phyloP scores from a whole-genome alignment of 2,797 vertebrate species.

The Caiman crocodilus region DNA sequence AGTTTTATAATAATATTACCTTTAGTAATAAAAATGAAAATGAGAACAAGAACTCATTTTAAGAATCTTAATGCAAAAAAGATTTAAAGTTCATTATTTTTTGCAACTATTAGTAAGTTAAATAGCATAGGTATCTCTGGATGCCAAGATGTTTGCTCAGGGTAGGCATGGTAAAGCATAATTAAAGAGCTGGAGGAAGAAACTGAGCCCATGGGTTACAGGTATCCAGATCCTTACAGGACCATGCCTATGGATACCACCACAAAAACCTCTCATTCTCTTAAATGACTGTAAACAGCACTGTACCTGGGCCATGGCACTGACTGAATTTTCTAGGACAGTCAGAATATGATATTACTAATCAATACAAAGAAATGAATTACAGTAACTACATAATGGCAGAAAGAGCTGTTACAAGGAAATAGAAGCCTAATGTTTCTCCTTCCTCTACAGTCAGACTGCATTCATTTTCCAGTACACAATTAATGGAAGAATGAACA shows the following conservation, averaged over 20 bases:
- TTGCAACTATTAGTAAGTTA: background rate
- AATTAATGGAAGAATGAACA: background rate
- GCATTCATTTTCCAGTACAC: background rate
- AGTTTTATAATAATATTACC: background rate
- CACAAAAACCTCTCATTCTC: background rate
- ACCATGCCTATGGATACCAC: background rate
- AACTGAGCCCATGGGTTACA: background rate
- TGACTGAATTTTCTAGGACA: background rate
- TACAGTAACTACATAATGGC: background rate
- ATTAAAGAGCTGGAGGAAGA: background rate
- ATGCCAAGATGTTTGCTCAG: fast-evolving
- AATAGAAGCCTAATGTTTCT: fast-evolving
- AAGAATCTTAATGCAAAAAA: background rate
- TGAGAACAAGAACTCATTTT: background rate
- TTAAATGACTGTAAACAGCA: fast-evolving
- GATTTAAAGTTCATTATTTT: background rate
- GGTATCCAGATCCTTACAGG: background rate
- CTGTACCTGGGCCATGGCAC: background rate
- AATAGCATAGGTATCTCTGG: background rate
- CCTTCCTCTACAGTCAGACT: background rate
- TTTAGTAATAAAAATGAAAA: background rate
- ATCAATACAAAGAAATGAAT: background rate
- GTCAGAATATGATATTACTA: background rate
- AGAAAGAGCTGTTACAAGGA: background rate
- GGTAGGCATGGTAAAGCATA: background rate